These are phyloP conservation scores for Anastrepha ludens DNA, from an alignment of 1,140 invertebrate species.

Conservation along the genomic window DNA sequence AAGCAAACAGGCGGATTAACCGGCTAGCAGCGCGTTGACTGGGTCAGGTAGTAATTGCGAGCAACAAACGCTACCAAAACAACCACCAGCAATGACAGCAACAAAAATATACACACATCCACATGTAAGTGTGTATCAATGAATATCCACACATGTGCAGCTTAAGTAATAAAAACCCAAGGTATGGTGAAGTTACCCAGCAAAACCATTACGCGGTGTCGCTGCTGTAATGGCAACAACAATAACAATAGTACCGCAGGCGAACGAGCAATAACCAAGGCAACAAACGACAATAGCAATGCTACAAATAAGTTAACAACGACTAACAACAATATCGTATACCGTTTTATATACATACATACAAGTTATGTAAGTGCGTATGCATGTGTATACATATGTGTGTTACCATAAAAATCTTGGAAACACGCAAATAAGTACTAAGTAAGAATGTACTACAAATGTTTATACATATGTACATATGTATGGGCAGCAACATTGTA, in stretches of 20 bases:
- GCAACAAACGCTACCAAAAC: constrained; percentile 29
- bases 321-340: background rate
- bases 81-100: background rate
- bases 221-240: constrained; percentile 35
- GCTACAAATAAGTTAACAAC: background rate
- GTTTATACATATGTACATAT: background rate
- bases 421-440: constrained; percentile 55
- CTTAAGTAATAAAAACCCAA: too few relatives aligned
- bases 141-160: too few relatives aligned
- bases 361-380: too few relatives aligned
- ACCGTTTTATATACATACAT: background rate
- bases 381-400: background rate
- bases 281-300: constrained; percentile 34
- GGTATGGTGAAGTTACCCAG: background rate
- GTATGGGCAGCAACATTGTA: background rate
- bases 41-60: constrained; percentile 36
- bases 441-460: background rate
- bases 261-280: constrained; percentile 43
- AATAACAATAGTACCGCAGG: constrained; percentile 33
- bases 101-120: background rate
- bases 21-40: constrained; percentile 8
- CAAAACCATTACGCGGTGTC: constrained; percentile 25
- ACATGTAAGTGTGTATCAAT: too few relatives aligned
- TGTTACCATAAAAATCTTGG: background rate
- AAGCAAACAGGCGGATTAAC: constrained; percentile 2